Base-by-base conservation (phyloP, 2,113 vertebrate species). In the Perognathus longimembris region DNA sequence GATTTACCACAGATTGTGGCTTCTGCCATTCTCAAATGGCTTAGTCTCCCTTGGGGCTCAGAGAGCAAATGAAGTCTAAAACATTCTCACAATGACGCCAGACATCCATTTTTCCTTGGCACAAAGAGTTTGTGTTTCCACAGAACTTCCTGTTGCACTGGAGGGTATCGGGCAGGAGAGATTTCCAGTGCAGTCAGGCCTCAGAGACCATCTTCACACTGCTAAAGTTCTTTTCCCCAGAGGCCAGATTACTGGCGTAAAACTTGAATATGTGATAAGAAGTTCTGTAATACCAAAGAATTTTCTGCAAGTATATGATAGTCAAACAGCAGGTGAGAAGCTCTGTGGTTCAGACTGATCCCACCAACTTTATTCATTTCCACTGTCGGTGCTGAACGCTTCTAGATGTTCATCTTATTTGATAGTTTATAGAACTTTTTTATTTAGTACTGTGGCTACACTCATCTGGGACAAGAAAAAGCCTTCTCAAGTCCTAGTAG, bases 41-140 rank as follows among this genome's bases (percentile, higher is more conserved):
- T 50, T 67, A 36, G 8, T 85, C 38, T 84, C 24, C 54, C 34
- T 4, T 38, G 71, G 59, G 21, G 2, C 61, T 91, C 34, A 63
- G 36, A 76, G 77, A 89, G 63, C 54, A 75, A 83, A 24, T 70
- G 7, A 84, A 92, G 24, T 90, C 36, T 92, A 77, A 93, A 91
- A 69, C 45, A 77, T 54, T 30, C 76, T 79, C 54, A 36, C 42
- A 45, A 14, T 38, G 64, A 70, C 32, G 28, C 50, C 70, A 7
- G 42, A 71, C 30, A 57, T 78, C 38, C 86, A 63, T 59, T 67
- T 81, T 82, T 69, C 38, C 57, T 71, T 80, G 54, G n/a, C 83
- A 93, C n/a, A 92, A 74, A 86, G 59, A 78, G 88, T 78, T 91
- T 93, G 7, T 90, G 32, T 88, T 75, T 79, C 73, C 59, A 77